phyloP scores from a whole-genome alignment of 2,888 invertebrate genomes.

The Hypomecis punctinalis region DNA sequence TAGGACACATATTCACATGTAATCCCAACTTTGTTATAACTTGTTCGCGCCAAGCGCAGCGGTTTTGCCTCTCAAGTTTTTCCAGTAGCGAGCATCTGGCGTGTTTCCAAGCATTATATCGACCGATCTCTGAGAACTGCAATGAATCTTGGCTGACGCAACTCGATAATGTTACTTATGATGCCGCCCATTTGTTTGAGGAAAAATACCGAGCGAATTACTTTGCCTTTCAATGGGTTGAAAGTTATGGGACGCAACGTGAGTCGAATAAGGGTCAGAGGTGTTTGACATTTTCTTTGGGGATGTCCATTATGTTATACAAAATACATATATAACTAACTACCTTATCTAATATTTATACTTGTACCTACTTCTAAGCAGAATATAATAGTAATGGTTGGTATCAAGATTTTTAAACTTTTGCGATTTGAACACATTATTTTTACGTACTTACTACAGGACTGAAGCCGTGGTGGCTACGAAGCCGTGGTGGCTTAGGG shows the following conservation, averaged over 20 bases:
- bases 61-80: slow-evolving; percentile 49
- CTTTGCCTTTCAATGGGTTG: slow-evolving; percentile 1
- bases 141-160: slow-evolving; percentile 49
- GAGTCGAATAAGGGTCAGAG: neutral
- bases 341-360: too few relatives aligned
- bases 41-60: slow-evolving; percentile 33
- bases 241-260: slow-evolving; percentile 7
- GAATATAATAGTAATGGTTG: too few relatives aligned
- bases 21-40: slow-evolving; percentile 21
- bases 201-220: slow-evolving; percentile 6
- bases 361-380: too few relatives aligned
- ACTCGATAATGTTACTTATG: slow-evolving; percentile 39
- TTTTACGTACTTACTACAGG: too few relatives aligned
- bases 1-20: slow-evolving; percentile 1
- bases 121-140: slow-evolving; percentile 55
- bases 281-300: neutral
- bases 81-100: slow-evolving; percentile 54
- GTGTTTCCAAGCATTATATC: slow-evolving; percentile 62
- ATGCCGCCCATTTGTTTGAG: slow-evolving; percentile 19
- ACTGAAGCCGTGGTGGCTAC: too few relatives aligned
- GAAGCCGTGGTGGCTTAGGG: too few relatives aligned
- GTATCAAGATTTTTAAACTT: too few relatives aligned
- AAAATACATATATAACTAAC: too few relatives aligned
- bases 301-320: too few relatives aligned
- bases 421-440: too few relatives aligned